Percentiles rank a stretch among this genome's conserved stretches.
These are phyloP conservation scores for Acronicta leporina DNA, from an alignment of 2,888 invertebrate genomes.

Conservation along the genomic window DNA sequence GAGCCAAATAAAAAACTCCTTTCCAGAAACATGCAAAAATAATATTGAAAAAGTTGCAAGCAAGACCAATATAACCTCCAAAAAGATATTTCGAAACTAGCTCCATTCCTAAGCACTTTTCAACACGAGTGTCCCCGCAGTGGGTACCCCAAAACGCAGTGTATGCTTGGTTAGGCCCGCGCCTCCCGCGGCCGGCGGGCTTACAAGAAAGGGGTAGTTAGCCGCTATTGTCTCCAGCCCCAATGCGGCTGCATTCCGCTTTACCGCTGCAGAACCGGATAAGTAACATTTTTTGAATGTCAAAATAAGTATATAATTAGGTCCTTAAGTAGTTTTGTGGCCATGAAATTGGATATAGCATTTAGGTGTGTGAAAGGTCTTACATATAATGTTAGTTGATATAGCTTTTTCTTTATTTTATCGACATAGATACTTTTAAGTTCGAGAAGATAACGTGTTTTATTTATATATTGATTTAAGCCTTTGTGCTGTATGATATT, in stretches of 20 bases:
- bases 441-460: too few species aligned
- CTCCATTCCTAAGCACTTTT: constrained; percentile 40
- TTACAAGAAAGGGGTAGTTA: constrained; percentile 89
- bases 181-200: constrained; percentile 76
- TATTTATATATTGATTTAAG: too few species aligned
- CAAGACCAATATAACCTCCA: background rate
- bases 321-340: constrained; percentile 57
- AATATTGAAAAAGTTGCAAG: too few species aligned
- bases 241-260: constrained; percentile 65
- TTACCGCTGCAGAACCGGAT: constrained; percentile 62
- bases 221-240: constrained; percentile 86
- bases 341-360: constrained; percentile 45
- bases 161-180: constrained; percentile 88
- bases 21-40: too few species aligned
- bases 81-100: constrained; percentile 3
- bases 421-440: too few species aligned
- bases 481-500: too few species aligned
- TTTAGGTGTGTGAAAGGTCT: constrained; percentile 31
- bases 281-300: constrained; percentile 67
- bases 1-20: too few species aligned
- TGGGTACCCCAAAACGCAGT: constrained; percentile 82
- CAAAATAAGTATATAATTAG: constrained; percentile 61
- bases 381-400: constrained; percentile 18
- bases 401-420: background rate
- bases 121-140: constrained; percentile 69